Evolutionary conservation across 2,113 vertebrate species (phyloP).

Genomic region (Dicrurus megarhynchus): DNA sequence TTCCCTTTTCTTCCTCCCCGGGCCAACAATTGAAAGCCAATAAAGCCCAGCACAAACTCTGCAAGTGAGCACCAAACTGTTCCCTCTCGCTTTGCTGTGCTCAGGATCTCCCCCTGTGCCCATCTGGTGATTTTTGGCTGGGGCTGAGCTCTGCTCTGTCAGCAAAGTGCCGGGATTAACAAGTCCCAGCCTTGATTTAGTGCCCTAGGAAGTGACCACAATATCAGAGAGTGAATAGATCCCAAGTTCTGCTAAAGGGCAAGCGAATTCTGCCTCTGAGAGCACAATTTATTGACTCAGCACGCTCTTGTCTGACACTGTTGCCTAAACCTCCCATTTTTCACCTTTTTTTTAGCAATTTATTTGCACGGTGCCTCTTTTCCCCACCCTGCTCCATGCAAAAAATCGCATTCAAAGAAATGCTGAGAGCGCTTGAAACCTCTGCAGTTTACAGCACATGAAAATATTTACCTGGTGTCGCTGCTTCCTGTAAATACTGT

Average conservation of each 20-base stretch:
- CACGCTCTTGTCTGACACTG: not conserved
- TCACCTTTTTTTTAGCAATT: not conserved
- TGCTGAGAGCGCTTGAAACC: not conserved
- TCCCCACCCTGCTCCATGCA: not conserved
- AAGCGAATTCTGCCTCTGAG: not conserved
- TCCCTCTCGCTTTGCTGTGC: not conserved
- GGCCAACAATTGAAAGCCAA: not conserved
- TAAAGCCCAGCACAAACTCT: not conserved
- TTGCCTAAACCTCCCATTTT: not conserved
- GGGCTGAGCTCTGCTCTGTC: not conserved
- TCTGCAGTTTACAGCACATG: rapidly evolving
- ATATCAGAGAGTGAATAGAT: not conserved
- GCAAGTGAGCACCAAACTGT: not conserved
- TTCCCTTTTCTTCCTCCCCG: not conserved
- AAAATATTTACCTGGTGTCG: constrained; percentile 13
- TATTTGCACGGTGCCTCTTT: not conserved
- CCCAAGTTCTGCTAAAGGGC: not conserved
- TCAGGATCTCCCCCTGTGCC: not conserved
- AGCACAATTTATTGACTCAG: not conserved
- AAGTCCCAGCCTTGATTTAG: not conserved
- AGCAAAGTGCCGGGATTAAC: not conserved
- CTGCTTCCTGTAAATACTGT: not conserved
- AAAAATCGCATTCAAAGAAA: not conserved
- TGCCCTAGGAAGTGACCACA: not conserved
- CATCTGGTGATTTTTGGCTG: not conserved